Percentiles rank a stretch among this genome's conserved stretches.
phyloP scores from a whole-genome alignment of 92 coral and sea anemone genomes.

The Anthopleura xanthogrammica region DNA sequence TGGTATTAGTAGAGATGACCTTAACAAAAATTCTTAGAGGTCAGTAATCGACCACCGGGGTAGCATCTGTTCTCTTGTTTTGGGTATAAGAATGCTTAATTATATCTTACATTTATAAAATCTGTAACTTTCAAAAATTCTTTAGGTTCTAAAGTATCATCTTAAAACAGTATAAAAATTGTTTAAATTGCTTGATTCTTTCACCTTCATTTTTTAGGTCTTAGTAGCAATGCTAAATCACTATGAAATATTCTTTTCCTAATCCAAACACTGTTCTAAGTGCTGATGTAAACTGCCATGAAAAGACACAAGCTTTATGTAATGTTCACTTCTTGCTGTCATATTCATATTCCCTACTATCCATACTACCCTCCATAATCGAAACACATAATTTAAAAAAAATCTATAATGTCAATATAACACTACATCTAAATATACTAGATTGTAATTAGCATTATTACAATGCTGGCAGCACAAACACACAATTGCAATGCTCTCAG shows the following conservation, averaged over 20 bases:
- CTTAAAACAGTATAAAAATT: not conserved
- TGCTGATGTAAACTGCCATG: too few species aligned
- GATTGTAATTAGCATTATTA: not conserved
- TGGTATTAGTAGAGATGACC: slow-evolving; percentile 49
- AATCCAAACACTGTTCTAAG: too few species aligned
- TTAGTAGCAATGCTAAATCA: too few species aligned
- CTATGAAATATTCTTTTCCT: too few species aligned
- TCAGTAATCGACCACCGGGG: slow-evolving; percentile 90
- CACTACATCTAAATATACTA: not conserved
- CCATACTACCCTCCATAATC: too few species aligned
- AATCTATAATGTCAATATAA: too few species aligned
- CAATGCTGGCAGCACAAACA: slow-evolving; percentile 13
- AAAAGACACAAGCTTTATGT: too few species aligned
- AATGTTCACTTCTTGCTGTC: too few species aligned
- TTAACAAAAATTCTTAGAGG: slow-evolving; percentile 90
- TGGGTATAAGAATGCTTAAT: not conserved
- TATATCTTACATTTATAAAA: not conserved
- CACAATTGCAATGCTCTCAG: slow-evolving; percentile 19
- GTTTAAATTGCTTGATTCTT: not conserved
- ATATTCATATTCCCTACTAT: too few species aligned
- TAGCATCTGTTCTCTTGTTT: slow-evolving; percentile 50
- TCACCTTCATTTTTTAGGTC: too few species aligned
- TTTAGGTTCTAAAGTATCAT: not conserved
- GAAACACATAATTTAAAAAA: too few species aligned
- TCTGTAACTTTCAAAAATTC: not conserved